phyloP scores from a whole-genome alignment of 1,140 invertebrate genomes.

The Muscidifurax raptorellus region DNA sequence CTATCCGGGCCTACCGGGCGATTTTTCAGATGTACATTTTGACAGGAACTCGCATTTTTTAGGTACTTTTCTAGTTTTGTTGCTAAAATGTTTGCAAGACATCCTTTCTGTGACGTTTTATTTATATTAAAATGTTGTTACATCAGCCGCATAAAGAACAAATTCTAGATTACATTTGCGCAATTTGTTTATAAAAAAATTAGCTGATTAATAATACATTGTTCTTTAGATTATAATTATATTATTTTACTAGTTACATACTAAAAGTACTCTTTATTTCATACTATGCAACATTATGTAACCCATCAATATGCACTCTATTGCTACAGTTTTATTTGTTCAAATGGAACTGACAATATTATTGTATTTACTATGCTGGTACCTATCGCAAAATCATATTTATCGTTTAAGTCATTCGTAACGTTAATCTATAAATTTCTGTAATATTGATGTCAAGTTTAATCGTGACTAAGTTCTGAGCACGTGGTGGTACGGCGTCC shows the following conservation, averaged over 20 bases:
- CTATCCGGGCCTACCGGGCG: constrained; percentile 79
- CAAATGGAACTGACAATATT: no score
- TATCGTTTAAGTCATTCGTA: background rate
- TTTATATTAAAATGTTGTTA: background rate
- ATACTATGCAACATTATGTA: background rate
- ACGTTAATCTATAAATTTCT: background rate
- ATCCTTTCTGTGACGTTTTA: background rate
- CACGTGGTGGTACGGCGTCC: background rate
- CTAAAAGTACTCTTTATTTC: no score
- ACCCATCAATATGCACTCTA: background rate
- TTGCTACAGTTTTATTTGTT: no score
- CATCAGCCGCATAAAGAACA: background rate
- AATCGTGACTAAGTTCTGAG: background rate
- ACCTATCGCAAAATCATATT: background rate
- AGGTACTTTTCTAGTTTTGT: background rate
- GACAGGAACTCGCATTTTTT: background rate
- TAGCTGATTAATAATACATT: no score
- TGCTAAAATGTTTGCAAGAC: background rate
- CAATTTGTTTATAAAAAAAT: no score
- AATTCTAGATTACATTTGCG: background rate
- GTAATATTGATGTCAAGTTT: background rate
- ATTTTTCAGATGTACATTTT: background rate
- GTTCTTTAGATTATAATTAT: background rate
- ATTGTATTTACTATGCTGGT: no score
- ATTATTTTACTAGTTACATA: background rate